Evolutionary conservation across 2,888 invertebrate genomes (phyloP).

Genomic region (Pristionchus arcanus): DNA sequence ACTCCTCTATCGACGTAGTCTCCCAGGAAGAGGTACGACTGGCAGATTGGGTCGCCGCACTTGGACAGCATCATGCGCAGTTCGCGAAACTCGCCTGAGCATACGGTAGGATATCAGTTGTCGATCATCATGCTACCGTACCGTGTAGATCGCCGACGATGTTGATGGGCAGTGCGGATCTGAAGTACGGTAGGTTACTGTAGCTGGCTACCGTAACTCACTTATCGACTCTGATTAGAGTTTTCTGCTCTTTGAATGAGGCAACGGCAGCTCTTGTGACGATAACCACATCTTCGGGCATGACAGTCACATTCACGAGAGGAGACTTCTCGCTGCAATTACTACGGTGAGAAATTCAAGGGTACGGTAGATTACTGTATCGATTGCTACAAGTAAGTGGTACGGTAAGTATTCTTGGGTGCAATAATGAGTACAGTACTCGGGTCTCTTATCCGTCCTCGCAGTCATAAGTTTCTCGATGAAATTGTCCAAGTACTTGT

Average conservation of each 20-base stretch:
- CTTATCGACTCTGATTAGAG: conserved; percentile 22
- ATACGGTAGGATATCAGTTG: not conserved
- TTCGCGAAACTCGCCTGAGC: conserved; percentile 69
- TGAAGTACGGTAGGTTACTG: conserved; percentile 24
- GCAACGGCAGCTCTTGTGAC: conserved; percentile 6
- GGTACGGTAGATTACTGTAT: not conserved
- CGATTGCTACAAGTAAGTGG: no score
- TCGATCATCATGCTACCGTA: not conserved
- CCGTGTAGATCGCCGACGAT: conserved; percentile 73
- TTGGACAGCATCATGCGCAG: conserved; percentile 66
- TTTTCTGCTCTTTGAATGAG: conserved; percentile 47
- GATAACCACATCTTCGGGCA: not conserved
- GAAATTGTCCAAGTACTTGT: conserved; percentile 50
- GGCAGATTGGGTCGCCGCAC: conserved; percentile 59
- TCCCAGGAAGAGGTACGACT: conserved; percentile 62
- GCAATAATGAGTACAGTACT: not conserved
- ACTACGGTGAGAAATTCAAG: not conserved
- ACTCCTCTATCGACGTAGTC: conserved; percentile 66
- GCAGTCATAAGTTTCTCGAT: conserved; percentile 52
- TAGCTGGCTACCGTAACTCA: not conserved
- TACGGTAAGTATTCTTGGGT: not conserved
- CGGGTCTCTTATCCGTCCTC: not conserved
- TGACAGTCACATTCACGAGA: conserved; percentile 28
- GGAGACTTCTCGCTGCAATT: conserved; percentile 33
- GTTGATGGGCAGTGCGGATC: conserved; percentile 62